Conservation (phyloP, 2,797 vertebrate species). For the Melanotaenia parkinsoni region DNA sequence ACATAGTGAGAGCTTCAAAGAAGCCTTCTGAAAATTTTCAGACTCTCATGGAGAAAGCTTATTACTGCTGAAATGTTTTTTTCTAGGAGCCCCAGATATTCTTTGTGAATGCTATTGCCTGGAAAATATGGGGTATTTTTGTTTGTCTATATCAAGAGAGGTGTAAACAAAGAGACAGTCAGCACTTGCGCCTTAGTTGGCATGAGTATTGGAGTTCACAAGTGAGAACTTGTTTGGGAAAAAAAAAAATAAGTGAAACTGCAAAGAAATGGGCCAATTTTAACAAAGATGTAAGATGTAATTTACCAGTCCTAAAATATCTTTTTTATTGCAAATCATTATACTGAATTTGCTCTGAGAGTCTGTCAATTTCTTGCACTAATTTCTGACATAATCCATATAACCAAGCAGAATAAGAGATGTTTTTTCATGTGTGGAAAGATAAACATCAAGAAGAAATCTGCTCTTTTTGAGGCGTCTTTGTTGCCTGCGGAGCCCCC, state of each 20-base stretch:
- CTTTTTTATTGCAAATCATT: constrained; percentile 17
- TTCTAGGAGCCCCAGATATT: constrained; percentile 78
- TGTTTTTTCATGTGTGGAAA: constrained; percentile 48
- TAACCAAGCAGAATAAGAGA: constrained; percentile 36
- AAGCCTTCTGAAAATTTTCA: constrained; percentile 75
- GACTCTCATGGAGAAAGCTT: constrained; percentile 80
- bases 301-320: constrained; percentile 41
- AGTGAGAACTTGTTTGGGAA: constrained; percentile 63
- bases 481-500: constrained; percentile 60
- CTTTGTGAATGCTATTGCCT: constrained; percentile 78
- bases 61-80: constrained; percentile 85
- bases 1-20: constrained; percentile 81
- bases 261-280: constrained; percentile 53
- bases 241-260: constrained; percentile 39
- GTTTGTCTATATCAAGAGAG: constrained; percentile 81
- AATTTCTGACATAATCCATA: constrained; percentile 38
- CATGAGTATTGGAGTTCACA: constrained; percentile 67
- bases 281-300: constrained; percentile 41
- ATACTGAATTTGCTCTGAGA: constrained; percentile 19
- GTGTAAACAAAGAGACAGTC: constrained; percentile 79
- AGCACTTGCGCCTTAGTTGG: constrained; percentile 73
- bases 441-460: constrained; percentile 64
- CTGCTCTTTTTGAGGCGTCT: constrained; percentile 57
- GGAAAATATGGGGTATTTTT: constrained; percentile 78
- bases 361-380: constrained; percentile 50